phyloP scores from a whole-genome alignment of 2,113 vertebrate species.

The Chitala chitala region DNA sequence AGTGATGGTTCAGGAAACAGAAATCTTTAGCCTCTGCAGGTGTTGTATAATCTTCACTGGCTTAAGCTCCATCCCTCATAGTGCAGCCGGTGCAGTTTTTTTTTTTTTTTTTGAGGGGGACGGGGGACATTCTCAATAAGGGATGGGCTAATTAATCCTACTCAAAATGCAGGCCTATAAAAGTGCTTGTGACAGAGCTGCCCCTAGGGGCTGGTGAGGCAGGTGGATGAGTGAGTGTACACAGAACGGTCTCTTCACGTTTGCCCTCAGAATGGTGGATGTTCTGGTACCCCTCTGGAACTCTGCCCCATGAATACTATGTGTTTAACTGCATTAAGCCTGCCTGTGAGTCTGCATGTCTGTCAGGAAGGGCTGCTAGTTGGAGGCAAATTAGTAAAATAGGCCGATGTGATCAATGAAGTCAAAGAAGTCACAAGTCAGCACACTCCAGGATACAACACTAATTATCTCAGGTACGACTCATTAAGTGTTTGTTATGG shows the following conservation, averaged over 20 bases:
- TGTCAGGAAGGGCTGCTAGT: not conserved
- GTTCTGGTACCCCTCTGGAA: not conserved
- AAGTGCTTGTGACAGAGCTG: not conserved
- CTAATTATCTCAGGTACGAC: conserved; percentile 13
- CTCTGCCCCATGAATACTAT: not conserved
- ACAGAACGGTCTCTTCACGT: not conserved
- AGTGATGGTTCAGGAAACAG: not conserved
- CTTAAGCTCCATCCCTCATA: conserved; percentile 22
- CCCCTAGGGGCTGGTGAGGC: not conserved
- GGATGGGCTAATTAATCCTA: conserved; percentile 21
- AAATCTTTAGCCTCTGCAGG: not conserved
- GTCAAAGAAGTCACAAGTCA: not conserved
- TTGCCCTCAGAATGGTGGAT: not conserved
- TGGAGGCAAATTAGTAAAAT: not conserved
- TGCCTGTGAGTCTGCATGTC: not conserved
- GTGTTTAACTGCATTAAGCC: not conserved
- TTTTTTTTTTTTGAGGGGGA: no score
- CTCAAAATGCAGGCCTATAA: no score
- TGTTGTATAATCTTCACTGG: not conserved
- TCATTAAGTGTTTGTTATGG: not conserved
- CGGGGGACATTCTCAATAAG: not conserved
- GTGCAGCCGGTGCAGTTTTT: not conserved
- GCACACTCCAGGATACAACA: not conserved
- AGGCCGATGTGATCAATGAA: not conserved
- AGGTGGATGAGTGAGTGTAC: not conserved